These are phyloP conservation scores for Habrosyne pyritoides DNA, from an alignment of 2,888 invertebrate genomes.

Conservation along the genomic window DNA sequence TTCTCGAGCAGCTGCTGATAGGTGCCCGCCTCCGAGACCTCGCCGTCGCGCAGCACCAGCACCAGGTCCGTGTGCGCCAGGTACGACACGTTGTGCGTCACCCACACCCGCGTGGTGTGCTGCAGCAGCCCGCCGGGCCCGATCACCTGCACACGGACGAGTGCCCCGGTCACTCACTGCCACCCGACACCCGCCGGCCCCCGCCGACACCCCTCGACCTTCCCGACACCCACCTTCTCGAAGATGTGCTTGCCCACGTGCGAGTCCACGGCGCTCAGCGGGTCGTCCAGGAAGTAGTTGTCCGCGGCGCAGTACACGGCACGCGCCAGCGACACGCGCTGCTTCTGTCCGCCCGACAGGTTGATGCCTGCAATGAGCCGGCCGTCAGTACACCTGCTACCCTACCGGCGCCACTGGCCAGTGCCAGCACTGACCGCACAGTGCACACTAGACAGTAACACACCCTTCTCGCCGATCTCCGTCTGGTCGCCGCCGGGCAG, in stretches of 20 bases:
- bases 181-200: neutral
- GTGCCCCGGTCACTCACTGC: neutral
- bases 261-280: constrained; percentile 97
- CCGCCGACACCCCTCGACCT: neutral
- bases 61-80: constrained; percentile 92
- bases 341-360: constrained; percentile 95
- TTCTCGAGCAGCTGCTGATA: constrained; percentile 94
- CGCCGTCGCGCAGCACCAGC: constrained; percentile 92
- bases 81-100: constrained; percentile 96
- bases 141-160: constrained; percentile 83
- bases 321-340: constrained; percentile 94
- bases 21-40: constrained; percentile 94
- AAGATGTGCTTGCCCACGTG: constrained; percentile 99
- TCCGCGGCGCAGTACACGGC: constrained; percentile 95
- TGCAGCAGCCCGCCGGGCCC: constrained; percentile 90
- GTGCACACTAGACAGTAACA: constrained; percentile 45
- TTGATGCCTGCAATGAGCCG: constrained; percentile 85
- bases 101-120: constrained; percentile 93
- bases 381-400: constrained; percentile 2
- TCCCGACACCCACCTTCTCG: constrained; percentile 88
- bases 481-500: constrained; percentile 98
- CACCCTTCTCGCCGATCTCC: constrained; percentile 98
- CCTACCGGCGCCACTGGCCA: neutral
- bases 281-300: constrained; percentile 97
- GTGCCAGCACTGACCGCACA: neutral